Evolutionary conservation across 23 tunicate genomes (phyloP).

Genomic region (Aplidium turbinatum): DNA sequence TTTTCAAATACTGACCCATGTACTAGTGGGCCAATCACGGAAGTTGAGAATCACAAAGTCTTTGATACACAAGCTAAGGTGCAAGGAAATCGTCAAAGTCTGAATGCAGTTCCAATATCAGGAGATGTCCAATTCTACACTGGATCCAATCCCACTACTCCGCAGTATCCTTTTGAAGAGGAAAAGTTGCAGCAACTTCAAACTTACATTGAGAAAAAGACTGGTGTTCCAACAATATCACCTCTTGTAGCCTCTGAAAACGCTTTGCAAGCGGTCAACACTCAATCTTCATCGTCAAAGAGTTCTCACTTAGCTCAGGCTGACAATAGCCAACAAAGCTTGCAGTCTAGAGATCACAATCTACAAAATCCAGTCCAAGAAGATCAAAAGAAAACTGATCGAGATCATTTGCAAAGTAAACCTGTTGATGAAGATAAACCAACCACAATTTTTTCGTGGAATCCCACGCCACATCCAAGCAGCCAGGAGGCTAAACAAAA

Average conservation of each 20-base stretch:
- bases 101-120: conserved; percentile 27
- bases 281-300: neutral
- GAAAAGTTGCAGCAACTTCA: conserved; percentile 62
- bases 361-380: neutral
- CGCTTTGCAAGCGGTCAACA: neutral
- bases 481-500: neutral
- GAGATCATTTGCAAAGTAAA: neutral
- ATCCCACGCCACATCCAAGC: neutral
- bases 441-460: neutral
- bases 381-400: neutral
- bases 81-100: conserved; percentile 1
- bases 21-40: no score
- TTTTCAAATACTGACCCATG: no score
- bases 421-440: neutral
- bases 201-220: conserved; percentile 57
- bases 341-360: neutral
- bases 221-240: conserved; percentile 43
- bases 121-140: conserved; percentile 46
- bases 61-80: neutral
- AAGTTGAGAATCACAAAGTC: neutral
- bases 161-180: conserved; percentile 63
- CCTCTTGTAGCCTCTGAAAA: conserved; percentile 39
- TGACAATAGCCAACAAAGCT: no score
- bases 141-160: conserved; percentile 70
- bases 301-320: neutral